phyloP scores from a whole-genome alignment of 2,888 invertebrate species.

The Pseudeuparius sepicola region DNA sequence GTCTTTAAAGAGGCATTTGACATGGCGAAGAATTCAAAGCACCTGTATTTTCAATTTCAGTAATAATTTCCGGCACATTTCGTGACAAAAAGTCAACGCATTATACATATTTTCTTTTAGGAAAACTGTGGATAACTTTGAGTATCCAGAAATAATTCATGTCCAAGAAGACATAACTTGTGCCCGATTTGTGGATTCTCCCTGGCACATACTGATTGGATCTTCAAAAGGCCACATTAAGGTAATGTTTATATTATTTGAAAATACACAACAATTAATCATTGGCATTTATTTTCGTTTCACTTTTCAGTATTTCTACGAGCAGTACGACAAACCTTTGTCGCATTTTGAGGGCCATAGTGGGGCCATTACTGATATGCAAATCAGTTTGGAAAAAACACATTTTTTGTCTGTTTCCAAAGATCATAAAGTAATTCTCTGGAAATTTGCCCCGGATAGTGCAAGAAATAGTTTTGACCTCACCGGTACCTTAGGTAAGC shows the following conservation, averaged over 20 bases:
- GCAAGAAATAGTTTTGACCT: constrained; percentile 21
- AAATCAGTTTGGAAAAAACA: constrained; percentile 44
- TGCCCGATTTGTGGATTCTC: constrained; percentile 45
- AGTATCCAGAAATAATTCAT: constrained; percentile 43
- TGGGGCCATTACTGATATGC: constrained; percentile 42
- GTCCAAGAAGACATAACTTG: constrained; percentile 47
- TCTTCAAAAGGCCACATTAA: constrained; percentile 41
- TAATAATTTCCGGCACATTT: constrained; percentile 39
- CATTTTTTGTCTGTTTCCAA: constrained; percentile 50
- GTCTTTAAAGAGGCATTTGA: constrained; percentile 41
- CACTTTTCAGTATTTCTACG: constrained; percentile 51
- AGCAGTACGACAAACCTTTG: constrained; percentile 44
- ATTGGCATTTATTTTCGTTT: constrained; percentile 1
- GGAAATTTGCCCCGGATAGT: constrained; percentile 38
- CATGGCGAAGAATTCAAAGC: constrained; percentile 42
- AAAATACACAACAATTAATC: too few relatives aligned
- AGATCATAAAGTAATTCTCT: constrained; percentile 49
- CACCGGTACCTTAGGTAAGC: constrained; percentile 9
- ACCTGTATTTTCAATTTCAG: constrained; percentile 54
- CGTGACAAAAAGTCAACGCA: neutral
- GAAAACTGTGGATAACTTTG: constrained; percentile 24
- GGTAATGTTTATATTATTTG: constrained; percentile 27
- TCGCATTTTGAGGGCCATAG: constrained; percentile 42
- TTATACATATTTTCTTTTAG: constrained; percentile 3
- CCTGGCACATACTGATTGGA: constrained; percentile 41